Evolutionary conservation across 1,140 invertebrate species (phyloP).

Genomic region (Nasonia vitripennis): DNA sequence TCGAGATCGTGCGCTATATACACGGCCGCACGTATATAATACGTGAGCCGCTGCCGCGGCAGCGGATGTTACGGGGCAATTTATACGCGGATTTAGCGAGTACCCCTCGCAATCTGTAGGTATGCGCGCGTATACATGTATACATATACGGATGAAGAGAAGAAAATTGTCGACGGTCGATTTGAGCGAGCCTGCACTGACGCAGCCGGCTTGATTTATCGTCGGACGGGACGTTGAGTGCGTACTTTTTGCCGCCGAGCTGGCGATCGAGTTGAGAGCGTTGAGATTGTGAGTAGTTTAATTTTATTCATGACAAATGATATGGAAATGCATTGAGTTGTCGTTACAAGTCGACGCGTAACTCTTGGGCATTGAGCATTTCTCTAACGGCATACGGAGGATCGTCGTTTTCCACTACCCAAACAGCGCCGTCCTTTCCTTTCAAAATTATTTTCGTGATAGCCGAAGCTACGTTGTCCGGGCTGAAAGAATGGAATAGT

Average conservation of each 20-base stretch:
- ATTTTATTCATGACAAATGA: not conserved
- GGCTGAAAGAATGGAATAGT: conserved; percentile 60
- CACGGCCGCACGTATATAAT: too few species aligned
- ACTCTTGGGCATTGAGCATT: too few species aligned
- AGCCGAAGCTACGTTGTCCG: conserved; percentile 67
- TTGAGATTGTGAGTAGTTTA: not conserved
- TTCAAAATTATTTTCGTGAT: conserved; percentile 71
- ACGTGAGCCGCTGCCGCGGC: not conserved
- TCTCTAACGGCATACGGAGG: conserved; percentile 67
- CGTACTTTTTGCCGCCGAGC: not conserved
- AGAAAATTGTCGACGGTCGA: conserved; percentile 1
- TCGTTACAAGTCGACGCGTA: too few species aligned
- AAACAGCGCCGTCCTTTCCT: conserved; percentile 70
- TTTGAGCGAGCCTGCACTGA: not conserved
- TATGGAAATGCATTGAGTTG: too few species aligned
- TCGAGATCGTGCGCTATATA: not conserved
- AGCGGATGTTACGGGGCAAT: not conserved
- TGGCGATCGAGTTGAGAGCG: not conserved
- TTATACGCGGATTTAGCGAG: not conserved
- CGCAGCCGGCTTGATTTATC: not conserved
- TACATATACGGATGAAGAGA: not conserved
- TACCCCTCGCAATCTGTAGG: not conserved
- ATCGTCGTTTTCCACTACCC: conserved; percentile 72
- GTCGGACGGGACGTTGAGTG: not conserved
- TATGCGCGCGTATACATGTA: not conserved